phyloP scores from a whole-genome alignment of 37 sponge, comb jelly and placozoan species.

The Halichondria panicea region DNA sequence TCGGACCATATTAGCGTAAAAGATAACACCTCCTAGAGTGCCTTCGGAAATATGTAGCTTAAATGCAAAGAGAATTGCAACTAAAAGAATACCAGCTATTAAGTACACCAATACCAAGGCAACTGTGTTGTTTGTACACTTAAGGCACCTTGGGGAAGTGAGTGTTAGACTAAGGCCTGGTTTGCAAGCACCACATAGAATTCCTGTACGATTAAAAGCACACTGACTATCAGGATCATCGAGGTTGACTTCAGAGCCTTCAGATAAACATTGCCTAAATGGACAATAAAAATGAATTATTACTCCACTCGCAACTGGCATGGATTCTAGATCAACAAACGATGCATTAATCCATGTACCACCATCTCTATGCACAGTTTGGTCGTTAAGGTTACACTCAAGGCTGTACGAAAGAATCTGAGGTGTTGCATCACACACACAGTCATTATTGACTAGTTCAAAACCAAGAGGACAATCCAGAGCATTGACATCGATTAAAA shows the following conservation, averaged over 20 bases:
- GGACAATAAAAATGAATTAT: constrained; percentile 11
- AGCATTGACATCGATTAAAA: background rate
- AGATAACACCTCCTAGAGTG: constrained; percentile 28
- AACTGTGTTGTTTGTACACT: constrained; percentile 24
- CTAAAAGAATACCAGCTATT: constrained; percentile 12
- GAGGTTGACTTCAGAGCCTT: background rate
- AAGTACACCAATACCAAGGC: constrained; percentile 3
- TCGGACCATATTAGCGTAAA: constrained; percentile 33
- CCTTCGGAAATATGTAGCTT: constrained; percentile 19
- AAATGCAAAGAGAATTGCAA: constrained; percentile 7
- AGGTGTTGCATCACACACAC: background rate
- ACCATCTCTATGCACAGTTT: background rate
- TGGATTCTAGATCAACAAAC: background rate
- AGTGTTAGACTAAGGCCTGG: constrained; percentile 16
- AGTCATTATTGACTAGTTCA: background rate
- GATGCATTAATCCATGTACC: constrained; percentile 13
- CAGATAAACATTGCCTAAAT: constrained; percentile 15
- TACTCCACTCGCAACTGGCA: background rate
- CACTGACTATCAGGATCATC: constrained; percentile 17
- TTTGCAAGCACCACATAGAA: constrained; percentile 35
- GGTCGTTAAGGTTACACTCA: background rate
- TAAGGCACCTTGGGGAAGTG: background rate
- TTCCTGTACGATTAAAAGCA: constrained; percentile 2
- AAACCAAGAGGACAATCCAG: constrained; percentile 12
- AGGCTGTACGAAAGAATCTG: background rate